These are phyloP conservation scores for Columba livia DNA, from an alignment of 2,113 vertebrate genomes.

Conservation along the genomic window DNA sequence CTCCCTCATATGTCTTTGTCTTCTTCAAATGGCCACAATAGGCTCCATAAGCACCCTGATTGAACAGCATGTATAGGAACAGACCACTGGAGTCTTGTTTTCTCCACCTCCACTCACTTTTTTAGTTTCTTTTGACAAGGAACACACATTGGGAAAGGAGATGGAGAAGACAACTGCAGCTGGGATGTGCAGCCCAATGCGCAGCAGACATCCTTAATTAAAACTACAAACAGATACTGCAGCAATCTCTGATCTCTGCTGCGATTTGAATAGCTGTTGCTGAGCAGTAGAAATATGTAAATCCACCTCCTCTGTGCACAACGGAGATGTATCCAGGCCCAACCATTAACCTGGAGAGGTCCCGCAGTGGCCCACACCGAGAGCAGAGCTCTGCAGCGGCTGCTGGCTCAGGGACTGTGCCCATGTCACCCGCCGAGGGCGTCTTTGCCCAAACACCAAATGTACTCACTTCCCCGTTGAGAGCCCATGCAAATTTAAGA, in stretches of 20 bases:
- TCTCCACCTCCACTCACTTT: background rate
- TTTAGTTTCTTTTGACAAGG: background rate
- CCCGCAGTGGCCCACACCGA: accelerated
- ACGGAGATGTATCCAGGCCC: background rate
- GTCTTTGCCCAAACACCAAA: background rate
- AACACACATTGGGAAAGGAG: background rate
- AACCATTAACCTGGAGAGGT: background rate
- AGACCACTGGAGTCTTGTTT: background rate
- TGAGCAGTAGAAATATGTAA: background rate
- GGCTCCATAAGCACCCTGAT: background rate
- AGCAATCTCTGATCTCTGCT: conserved; percentile 4
- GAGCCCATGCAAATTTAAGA: background rate
- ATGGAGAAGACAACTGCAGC: background rate
- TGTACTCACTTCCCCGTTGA: background rate
- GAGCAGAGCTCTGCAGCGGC: background rate
- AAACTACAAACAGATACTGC: background rate
- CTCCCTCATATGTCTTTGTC: background rate
- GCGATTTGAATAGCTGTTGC: background rate
- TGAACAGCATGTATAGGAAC: background rate
- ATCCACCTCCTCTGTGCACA: background rate
- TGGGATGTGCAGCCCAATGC: background rate
- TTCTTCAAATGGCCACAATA: background rate
- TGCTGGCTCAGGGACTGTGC: background rate
- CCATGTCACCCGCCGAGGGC: background rate
- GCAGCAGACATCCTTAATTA: conserved; percentile 8